These are phyloP conservation scores for Microtus montanus DNA, from an alignment of 2,113 vertebrate species.

Conservation along the genomic window DNA sequence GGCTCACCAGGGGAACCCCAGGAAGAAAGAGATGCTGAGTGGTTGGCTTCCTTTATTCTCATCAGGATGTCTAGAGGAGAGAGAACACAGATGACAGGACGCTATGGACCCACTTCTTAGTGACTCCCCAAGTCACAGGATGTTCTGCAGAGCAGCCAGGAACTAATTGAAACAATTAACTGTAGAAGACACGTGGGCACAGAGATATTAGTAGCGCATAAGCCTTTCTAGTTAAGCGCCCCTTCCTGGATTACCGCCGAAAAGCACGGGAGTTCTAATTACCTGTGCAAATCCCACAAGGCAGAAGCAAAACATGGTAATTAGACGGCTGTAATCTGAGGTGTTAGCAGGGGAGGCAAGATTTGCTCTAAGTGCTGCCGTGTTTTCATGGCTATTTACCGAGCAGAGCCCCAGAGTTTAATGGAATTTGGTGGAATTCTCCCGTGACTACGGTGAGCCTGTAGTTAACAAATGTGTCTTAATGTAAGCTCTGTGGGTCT, in stretches of 20 bases:
- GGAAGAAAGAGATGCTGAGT: background rate
- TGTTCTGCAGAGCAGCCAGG: slow-evolving; percentile 80
- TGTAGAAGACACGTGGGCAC: slow-evolving; percentile 77
- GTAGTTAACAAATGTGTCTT: slow-evolving; percentile 62
- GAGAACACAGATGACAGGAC: background rate
- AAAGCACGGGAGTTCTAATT: slow-evolving; percentile 87
- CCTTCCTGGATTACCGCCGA: slow-evolving; percentile 84
- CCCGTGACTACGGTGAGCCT: slow-evolving; percentile 25
- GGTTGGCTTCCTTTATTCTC: background rate
- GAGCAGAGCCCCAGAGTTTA: slow-evolving; percentile 78
- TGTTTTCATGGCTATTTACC: slow-evolving; percentile 85
- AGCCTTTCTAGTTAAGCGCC: slow-evolving; percentile 86
- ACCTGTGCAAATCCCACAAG: slow-evolving; percentile 85
- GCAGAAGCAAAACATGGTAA: slow-evolving; percentile 84
- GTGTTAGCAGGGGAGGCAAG: slow-evolving; percentile 83
- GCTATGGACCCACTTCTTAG: background rate
- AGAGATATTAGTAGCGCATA: slow-evolving; percentile 83
- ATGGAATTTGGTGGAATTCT: slow-evolving; percentile 82
- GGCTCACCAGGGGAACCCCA: background rate
- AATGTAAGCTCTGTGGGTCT: background rate
- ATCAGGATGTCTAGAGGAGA: background rate
- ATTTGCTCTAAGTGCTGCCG: slow-evolving; percentile 83
- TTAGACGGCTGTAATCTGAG: slow-evolving; percentile 85
- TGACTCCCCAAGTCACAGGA: slow-evolving; percentile 59
- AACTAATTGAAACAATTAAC: slow-evolving; percentile 88